phyloP scores from a whole-genome alignment of 2,888 invertebrate species.

The Acleris laterana region DNA sequence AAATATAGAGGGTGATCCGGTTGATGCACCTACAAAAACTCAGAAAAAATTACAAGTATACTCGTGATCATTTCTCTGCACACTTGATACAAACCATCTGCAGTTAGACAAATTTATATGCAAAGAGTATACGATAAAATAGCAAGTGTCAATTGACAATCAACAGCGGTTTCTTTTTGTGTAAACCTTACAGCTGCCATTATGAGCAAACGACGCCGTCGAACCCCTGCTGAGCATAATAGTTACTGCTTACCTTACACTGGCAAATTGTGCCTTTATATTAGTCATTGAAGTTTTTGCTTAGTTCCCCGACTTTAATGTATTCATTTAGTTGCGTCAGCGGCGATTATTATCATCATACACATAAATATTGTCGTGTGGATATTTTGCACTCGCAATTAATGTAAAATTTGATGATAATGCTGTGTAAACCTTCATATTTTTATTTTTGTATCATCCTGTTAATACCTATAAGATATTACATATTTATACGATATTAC shows the following conservation, averaged over 20 bases:
- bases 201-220: conserved; percentile 24
- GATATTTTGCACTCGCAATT: conserved; percentile 15
- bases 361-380: conserved; percentile 9
- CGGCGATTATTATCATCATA: conserved; percentile 15
- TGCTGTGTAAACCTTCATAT: neutral
- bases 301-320: conserved; percentile 9
- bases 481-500: too few relatives aligned
- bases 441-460: neutral
- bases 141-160: conserved; percentile 29
- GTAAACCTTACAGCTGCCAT: conserved; percentile 24
- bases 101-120: conserved; percentile 14
- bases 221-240: conserved; percentile 30
- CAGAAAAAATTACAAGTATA: neutral
- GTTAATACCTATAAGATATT: neutral
- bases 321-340: conserved; percentile 29
- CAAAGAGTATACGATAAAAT: conserved; percentile 22
- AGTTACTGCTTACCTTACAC: conserved; percentile 29
- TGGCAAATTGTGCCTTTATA: conserved; percentile 29
- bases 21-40: neutral
- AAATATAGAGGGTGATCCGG: neutral
- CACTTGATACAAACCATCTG: conserved; percentile 13
- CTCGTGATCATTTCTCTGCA: conserved; percentile 13
- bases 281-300: conserved; percentile 14
- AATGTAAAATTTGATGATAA: conserved; percentile 11
- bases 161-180: conserved; percentile 20